phyloP scores from a whole-genome alignment of 2,888 invertebrate species.

The Drosophila conformis region DNA sequence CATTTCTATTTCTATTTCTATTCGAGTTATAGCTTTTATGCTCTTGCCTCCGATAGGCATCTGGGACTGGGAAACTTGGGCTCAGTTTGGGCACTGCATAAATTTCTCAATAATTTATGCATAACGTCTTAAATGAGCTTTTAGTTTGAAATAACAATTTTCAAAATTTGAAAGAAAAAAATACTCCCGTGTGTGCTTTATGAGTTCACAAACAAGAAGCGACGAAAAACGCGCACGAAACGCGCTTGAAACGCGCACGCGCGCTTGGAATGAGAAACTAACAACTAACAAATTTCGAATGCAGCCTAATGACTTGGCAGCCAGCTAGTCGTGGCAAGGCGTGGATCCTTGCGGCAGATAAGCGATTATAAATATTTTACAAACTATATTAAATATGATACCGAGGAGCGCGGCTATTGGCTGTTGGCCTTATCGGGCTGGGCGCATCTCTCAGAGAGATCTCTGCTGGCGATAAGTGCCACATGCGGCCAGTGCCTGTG shows the following conservation, averaged over 20 bases:
- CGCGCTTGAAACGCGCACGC: conserved; percentile 26
- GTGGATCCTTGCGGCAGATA: conserved; percentile 55
- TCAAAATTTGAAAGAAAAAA: neutral
- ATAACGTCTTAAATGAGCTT: conserved; percentile 60
- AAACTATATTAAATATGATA: conserved; percentile 71
- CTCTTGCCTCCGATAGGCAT: conserved; percentile 46
- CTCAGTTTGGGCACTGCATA: conserved; percentile 37
- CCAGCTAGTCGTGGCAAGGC: conserved; percentile 29
- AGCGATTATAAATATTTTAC: conserved; percentile 67
- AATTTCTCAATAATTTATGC: conserved; percentile 68
- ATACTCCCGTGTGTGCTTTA: conserved; percentile 13
- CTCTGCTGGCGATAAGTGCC: conserved; percentile 52
- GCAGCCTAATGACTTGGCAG: conserved; percentile 72
- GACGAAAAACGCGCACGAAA: neutral
- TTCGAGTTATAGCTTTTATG: conserved; percentile 37
- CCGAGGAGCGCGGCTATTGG: conserved; percentile 12
- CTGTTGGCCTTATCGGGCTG: conserved; percentile 50
- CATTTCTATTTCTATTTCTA: neutral
- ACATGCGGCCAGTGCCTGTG: conserved; percentile 5
- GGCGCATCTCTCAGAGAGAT: conserved; percentile 70
- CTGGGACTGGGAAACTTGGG: conserved; percentile 39
- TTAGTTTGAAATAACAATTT: conserved; percentile 46
- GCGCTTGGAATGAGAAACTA: neutral
- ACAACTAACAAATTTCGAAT: conserved; percentile 38
- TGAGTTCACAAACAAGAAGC: conserved; percentile 9